A percentile compares a stretch with the other conserved stretches of the same genome.
Evolutionary conservation across 2,797 vertebrate species (phyloP).

Genomic region (Darevskia mixta): DNA sequence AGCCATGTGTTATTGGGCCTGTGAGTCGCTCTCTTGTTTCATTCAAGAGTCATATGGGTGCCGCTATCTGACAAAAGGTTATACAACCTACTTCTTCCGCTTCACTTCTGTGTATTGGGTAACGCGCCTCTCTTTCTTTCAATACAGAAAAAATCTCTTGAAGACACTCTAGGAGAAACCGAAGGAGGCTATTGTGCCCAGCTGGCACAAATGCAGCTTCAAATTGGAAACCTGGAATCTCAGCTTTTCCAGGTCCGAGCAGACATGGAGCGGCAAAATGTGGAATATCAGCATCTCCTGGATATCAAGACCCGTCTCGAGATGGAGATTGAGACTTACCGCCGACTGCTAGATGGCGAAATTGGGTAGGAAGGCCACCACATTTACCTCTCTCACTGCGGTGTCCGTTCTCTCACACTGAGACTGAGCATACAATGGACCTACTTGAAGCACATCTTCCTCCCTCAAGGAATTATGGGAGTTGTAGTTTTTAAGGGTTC

Average conservation of each 20-base stretch:
- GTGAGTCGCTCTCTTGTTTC: neutral
- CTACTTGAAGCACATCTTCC: no score
- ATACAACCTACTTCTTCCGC: no score
- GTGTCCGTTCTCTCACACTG: neutral
- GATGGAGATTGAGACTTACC: slow-evolving; percentile 82
- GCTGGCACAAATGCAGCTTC: slow-evolving; percentile 77
- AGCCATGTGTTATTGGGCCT: neutral
- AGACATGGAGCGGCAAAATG: slow-evolving; percentile 76
- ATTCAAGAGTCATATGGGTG: neutral
- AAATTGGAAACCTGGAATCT: slow-evolving; percentile 75
- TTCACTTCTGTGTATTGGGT: neutral
- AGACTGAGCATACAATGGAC: neutral
- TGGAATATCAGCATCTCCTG: slow-evolving; percentile 76
- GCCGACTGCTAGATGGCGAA: slow-evolving; percentile 80
- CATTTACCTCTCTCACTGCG: neutral
- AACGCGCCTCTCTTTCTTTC: neutral
- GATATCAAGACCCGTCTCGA: slow-evolving; percentile 82
- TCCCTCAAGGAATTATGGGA: no score
- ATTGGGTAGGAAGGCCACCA: slow-evolving; percentile 54
- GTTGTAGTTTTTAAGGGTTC: no score
- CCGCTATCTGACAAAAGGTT: neutral
- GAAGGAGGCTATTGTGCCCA: slow-evolving; percentile 77
- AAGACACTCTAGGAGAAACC: slow-evolving; percentile 78
- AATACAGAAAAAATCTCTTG: slow-evolving; percentile 81
- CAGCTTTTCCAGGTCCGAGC: slow-evolving; percentile 80